Evolutionary conservation across 2,797 vertebrate genomes (phyloP), one percentile per base, ranked within the genome.

Genomic region (Lepidocolaptes lacrymiger): DNA sequence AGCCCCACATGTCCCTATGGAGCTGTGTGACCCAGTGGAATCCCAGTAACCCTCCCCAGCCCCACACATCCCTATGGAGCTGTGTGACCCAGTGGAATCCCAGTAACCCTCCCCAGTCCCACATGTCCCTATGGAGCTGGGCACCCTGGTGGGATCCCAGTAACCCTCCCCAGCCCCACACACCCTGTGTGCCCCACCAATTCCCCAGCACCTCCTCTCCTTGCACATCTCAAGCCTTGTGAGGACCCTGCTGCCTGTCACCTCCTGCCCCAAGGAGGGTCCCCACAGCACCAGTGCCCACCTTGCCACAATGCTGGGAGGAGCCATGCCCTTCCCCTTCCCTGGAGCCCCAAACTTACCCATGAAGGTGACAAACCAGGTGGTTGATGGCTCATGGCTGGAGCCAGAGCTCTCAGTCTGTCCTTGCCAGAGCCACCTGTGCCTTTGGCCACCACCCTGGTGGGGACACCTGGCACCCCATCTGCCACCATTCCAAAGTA

Each of bases 321-420:
- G 58, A 26, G 28, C 32, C 14, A 0, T 6, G 1, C 18, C 59
- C 32, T n/a, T 52, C 66, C 7, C 58, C 58, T 39, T 14, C 5
- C 13, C 22, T 5, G 0, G 10, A 56, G 8, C 6, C 84, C 80
- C 85, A 80, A 71, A 97, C 91, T 88, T 91, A 95, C 95, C 93
- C 81, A 85, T 1, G 91, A 96, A 92, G 76, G 93, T 52, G 85
- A 88, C 72, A 94, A 97, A 96, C 59, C 86, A n/a, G 18, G 94
- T 20, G 54, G 48, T 58, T 4, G 3, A 20, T 28, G 49, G 43
- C 14, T 81, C n/a, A 3, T 2, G 23, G 79, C 37, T 26, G 3
- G 27, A 37, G 64, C 43, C 19, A 21, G 56, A 52, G 56, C 44
- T 34, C 88, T 90, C 43, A 1, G 54, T 37, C 62, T 59, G 14